A percentile compares a stretch with the other conserved stretches of the same genome.
These are phyloP conservation scores for Shinisaurus crocodilurus DNA, from an alignment of 2,113 vertebrate genomes.

Conservation along the genomic window DNA sequence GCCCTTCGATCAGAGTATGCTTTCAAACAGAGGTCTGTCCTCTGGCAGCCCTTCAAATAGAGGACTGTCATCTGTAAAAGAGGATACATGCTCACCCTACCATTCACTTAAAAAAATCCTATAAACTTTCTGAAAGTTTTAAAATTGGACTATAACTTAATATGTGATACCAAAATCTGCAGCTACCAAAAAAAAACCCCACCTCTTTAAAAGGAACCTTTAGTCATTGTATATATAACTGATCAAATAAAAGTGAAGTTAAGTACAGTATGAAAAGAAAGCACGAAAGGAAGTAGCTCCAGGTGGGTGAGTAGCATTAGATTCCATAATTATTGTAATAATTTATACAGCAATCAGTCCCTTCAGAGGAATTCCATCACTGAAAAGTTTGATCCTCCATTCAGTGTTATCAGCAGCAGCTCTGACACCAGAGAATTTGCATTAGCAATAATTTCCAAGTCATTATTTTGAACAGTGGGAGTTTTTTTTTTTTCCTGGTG, in stretches of 20 bases:
- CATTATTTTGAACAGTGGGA: constrained; percentile 54
- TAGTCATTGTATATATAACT: constrained; percentile 20
- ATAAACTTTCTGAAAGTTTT: constrained; percentile 20
- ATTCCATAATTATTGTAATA: constrained; percentile 53
- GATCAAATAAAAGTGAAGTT: constrained; percentile 8
- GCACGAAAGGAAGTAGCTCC: constrained; percentile 41
- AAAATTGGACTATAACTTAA: constrained; percentile 16
- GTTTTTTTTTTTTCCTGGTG: constrained; percentile 61
- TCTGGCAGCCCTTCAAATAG: too few relatives aligned
- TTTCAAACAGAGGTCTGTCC: too few relatives aligned
- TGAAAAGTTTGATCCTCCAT: constrained; percentile 57
- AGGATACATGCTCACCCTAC: too few relatives aligned
- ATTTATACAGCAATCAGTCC: constrained; percentile 51
- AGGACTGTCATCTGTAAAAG: too few relatives aligned
- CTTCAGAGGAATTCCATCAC: constrained; percentile 57
- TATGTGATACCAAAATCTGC: constrained; percentile 29
- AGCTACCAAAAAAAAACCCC: rapidly evolving
- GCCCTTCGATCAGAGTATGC: too few relatives aligned
- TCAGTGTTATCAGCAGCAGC: constrained; percentile 66
- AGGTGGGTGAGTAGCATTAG: constrained; percentile 44
- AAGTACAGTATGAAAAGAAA: constrained; percentile 17
- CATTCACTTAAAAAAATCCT: too few relatives aligned
- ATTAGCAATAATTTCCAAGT: constrained; percentile 31
- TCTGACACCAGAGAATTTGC: constrained; percentile 58
- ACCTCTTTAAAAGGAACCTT: constrained; percentile 11